A percentile compares a stretch with the other conserved stretches of the same genome.
phyloP scores from a whole-genome alignment of 2,797 vertebrate genomes.

The Sebastiscus tertius region DNA sequence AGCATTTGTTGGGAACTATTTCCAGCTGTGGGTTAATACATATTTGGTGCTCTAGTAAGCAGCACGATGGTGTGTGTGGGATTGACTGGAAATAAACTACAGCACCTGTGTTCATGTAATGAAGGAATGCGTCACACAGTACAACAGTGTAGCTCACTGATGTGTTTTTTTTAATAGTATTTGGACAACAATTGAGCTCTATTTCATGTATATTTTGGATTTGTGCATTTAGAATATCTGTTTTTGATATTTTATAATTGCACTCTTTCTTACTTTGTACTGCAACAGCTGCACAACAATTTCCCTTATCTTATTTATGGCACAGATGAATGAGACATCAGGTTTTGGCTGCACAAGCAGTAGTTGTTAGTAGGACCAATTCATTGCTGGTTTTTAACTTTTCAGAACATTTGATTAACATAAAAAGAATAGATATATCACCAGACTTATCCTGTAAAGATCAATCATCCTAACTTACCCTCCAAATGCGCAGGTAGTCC shows the following conservation, averaged over 20 bases:
- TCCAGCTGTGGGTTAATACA: neutral
- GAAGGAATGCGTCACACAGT: neutral
- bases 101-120: neutral
- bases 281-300: neutral
- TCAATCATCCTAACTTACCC: slow-evolving; percentile 79
- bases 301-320: neutral
- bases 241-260: neutral
- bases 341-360: neutral
- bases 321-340: neutral
- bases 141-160: too few species aligned
- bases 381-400: neutral
- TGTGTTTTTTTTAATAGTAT: neutral
- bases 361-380: neutral
- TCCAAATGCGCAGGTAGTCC: slow-evolving; percentile 98
- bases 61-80: neutral
- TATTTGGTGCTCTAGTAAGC: neutral
- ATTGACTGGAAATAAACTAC: neutral
- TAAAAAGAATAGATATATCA: neutral
- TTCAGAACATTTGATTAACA: neutral
- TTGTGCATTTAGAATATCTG: neutral
- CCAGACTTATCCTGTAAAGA: neutral
- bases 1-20: neutral
- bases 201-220: neutral
- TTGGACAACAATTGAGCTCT: neutral
- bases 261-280: neutral